Percentiles rank a stretch among this genome's conserved stretches.
phyloP scores from a whole-genome alignment of 1,140 invertebrate species.

The Antheraea pernyi region DNA sequence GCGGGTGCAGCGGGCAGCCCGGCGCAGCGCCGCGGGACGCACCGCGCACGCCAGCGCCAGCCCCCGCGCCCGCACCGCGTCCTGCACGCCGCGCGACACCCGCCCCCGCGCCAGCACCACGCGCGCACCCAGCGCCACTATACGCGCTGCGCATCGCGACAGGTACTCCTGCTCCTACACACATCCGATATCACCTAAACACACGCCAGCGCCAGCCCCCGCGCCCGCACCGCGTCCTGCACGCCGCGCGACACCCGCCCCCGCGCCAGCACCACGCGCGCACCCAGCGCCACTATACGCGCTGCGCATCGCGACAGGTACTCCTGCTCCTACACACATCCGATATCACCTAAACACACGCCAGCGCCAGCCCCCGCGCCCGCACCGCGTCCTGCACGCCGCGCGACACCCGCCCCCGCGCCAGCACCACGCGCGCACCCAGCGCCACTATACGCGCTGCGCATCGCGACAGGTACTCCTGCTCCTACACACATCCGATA shows the following conservation, averaged over 20 bases:
- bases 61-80: constrained; percentile 87
- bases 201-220: constrained; percentile 91
- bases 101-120: constrained; percentile 94
- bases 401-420: constrained; percentile 93
- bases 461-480: constrained; percentile 92
- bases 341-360: too few species aligned
- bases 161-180: constrained; percentile 95
- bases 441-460: constrained; percentile 93
- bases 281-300: constrained; percentile 90
- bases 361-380: constrained; percentile 90
- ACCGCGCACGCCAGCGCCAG: constrained; percentile 95
- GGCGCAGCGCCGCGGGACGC: constrained; percentile 89
- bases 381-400: constrained; percentile 93
- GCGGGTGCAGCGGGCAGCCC: constrained; percentile 90
- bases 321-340: too few species aligned
- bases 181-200: too few species aligned
- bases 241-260: constrained; percentile 93
- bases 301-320: constrained; percentile 94
- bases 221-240: constrained; percentile 90
- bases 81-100: constrained; percentile 93
- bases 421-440: constrained; percentile 92
- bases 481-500: too few species aligned
- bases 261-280: constrained; percentile 94
- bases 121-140: constrained; percentile 90
- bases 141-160: constrained; percentile 92